Evolutionary conservation across 2,113 vertebrate genomes (phyloP), one percentile per base, ranked within the genome.

Genomic region (Casuarius casuarius): DNA sequence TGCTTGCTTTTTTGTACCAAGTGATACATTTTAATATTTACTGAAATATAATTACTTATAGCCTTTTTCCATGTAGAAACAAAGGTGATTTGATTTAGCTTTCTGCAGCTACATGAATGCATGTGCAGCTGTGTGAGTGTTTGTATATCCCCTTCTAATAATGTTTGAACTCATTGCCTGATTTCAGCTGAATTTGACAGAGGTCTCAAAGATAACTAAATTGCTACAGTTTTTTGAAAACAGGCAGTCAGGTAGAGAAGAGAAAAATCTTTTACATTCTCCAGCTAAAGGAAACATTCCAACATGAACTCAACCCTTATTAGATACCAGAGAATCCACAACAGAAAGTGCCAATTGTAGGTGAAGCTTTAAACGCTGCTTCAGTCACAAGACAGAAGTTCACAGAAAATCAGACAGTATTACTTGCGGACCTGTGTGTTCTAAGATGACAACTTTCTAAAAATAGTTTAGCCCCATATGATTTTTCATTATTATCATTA

Each of bases 151-250:
- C 31, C 72, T 90, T 79, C 87, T 59, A 83, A 81, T 71, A 91
- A 88, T 42, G 88, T 94, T 88, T 95, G 85, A 96, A 96, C 56
- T 95, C 84, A 92, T 94, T 96, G 95, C 90, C 90, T 96, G 85
- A 80, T 83, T 88, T 90, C 90, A 92, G 80, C 52, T 85, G 77
- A 74, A 93, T 94, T 93, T 96, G 96, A 94, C 90, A 95, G 90
- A 88, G 92, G 92, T 95, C 85, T 90, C 54, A 80, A 83, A 94
- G 87, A 95, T 88, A 94, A 94, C 89, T 48, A 73, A 77, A 81
- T 56, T 38, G n/a, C 31, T 76, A 33, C 42, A 54, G 49, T 77
- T 65, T 83, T 71, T 20, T 79, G 44, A 76, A 84, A 94, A 67
- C 26, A 80, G 75, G 54, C 63, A 86, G 66, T 40, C 87, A 33